A percentile compares a stretch with the other conserved stretches of the same genome.
Evolutionary conservation across 2,113 vertebrate species (phyloP).

Genomic region (Chloroceryle aenea): DNA sequence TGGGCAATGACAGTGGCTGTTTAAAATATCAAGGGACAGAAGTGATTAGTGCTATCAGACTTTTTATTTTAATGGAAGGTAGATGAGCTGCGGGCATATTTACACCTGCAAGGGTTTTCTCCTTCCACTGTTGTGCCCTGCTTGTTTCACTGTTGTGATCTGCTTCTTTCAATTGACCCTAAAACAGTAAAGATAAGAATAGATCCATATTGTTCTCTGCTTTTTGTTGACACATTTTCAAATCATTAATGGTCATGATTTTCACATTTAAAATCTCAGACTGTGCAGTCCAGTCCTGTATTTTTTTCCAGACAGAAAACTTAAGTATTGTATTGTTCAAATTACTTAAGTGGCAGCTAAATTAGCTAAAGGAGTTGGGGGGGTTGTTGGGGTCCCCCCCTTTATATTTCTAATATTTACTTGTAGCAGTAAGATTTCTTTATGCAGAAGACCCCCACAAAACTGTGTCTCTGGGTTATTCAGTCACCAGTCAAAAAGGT

Average conservation of each 20-base stretch:
- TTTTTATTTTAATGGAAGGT: constrained; percentile 54
- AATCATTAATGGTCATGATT: constrained; percentile 29
- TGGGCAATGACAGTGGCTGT: constrained; percentile 8
- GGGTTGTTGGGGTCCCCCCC: too few relatives aligned
- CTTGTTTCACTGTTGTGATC: background rate
- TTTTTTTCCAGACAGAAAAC: background rate
- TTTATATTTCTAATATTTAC: background rate
- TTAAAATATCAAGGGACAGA: constrained; percentile 51
- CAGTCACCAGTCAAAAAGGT: background rate
- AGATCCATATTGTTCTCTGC: background rate
- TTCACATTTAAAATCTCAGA: constrained; percentile 19
- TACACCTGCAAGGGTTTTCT: constrained; percentile 52
- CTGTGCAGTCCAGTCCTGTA: background rate
- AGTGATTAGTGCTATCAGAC: constrained; percentile 45
- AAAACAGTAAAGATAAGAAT: constrained; percentile 53
- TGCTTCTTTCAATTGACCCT: constrained; percentile 68
- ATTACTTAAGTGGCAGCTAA: background rate
- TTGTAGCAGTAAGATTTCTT: background rate
- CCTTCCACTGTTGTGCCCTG: background rate
- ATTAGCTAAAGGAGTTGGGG: background rate
- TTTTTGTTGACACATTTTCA: constrained; percentile 45
- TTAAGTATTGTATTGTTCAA: background rate
- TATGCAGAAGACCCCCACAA: background rate
- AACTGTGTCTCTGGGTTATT: background rate
- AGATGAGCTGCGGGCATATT: constrained; percentile 43